Conservation (phyloP, 2,113 vertebrate genomes). For the Oostethus manadensis region DNA sequence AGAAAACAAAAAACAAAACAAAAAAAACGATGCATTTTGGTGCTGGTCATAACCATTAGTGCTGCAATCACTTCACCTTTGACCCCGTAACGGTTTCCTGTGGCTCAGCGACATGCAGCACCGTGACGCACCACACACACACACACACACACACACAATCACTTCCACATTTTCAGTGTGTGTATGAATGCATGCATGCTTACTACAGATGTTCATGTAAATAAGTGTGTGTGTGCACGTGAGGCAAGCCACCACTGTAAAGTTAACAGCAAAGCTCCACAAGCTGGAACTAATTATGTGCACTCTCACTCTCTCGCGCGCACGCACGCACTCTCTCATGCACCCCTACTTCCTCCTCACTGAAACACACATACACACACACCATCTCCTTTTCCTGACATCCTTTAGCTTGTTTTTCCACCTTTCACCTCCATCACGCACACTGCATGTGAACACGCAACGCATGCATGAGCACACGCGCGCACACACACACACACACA, state of each 20-base stretch:
- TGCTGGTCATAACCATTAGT: slow-evolving; percentile 7
- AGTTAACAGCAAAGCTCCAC: slow-evolving; percentile 37
- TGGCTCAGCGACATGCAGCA: not conserved
- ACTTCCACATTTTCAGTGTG: slow-evolving; percentile 42
- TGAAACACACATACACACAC: too few species aligned
- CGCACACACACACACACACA: too few species aligned
- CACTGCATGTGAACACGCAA: slow-evolving; percentile 32
- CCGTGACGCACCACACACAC: not conserved
- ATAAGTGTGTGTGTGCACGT: slow-evolving; percentile 8
- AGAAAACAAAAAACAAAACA: not conserved
- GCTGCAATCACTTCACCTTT: slow-evolving; percentile 22
- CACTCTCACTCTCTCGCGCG: slow-evolving; percentile 47
- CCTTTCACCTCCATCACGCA: slow-evolving; percentile 17
- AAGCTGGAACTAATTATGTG: slow-evolving; percentile 73
- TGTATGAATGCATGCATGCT: not conserved
- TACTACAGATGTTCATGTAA: not conserved
- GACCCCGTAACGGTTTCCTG: slow-evolving; percentile 16
- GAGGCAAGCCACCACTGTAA: slow-evolving; percentile 26
- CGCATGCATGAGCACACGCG: not conserved
- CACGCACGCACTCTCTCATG: slow-evolving; percentile 25
- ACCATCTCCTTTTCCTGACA: slow-evolving; percentile 39
- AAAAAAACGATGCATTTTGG: not conserved
- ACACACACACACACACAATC: slow-evolving; percentile 21
- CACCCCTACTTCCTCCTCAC: slow-evolving; percentile 42
- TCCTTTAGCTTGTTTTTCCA: slow-evolving; percentile 49